Percentiles rank a stretch among this genome's conserved stretches.
phyloP scores from a whole-genome alignment of 2,797 vertebrate species.

The Characodon lateralis region DNA sequence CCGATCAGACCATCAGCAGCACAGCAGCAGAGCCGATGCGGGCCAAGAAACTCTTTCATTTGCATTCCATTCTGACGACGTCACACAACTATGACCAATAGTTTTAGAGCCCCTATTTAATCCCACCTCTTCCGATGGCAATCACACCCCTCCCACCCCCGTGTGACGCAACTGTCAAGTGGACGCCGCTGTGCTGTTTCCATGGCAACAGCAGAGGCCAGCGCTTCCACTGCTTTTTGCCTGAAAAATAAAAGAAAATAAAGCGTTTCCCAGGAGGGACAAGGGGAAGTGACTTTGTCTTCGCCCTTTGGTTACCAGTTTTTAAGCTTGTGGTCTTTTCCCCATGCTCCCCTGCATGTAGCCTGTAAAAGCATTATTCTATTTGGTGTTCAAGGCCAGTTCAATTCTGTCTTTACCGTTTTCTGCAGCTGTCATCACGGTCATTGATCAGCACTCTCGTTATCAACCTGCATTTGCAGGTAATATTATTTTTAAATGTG shows the following conservation, averaged over 20 bases:
- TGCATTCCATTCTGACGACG: slow-evolving; percentile 77
- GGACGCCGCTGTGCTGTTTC: slow-evolving; percentile 66
- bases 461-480: background rate
- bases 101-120: background rate
- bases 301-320: background rate
- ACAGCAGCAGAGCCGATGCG: slow-evolving; percentile 34
- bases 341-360: background rate
- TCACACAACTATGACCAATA: slow-evolving; percentile 72
- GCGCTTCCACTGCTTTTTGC: background rate
- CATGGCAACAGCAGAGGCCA: slow-evolving; percentile 70
- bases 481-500: background rate
- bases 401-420: background rate
- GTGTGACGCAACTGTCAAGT: slow-evolving; percentile 74
- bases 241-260: background rate
- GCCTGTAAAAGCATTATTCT: background rate
- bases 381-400: background rate
- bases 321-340: background rate
- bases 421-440: background rate
- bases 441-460: background rate
- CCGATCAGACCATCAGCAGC: slow-evolving; percentile 59
- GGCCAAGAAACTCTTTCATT: slow-evolving; percentile 67
- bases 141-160: slow-evolving; percentile 18
- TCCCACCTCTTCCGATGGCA: slow-evolving; percentile 50
- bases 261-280: background rate
- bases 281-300: background rate